Conservation (phyloP, 2,113 vertebrate genomes). For the Eudyptes chrysolophus region DNA sequence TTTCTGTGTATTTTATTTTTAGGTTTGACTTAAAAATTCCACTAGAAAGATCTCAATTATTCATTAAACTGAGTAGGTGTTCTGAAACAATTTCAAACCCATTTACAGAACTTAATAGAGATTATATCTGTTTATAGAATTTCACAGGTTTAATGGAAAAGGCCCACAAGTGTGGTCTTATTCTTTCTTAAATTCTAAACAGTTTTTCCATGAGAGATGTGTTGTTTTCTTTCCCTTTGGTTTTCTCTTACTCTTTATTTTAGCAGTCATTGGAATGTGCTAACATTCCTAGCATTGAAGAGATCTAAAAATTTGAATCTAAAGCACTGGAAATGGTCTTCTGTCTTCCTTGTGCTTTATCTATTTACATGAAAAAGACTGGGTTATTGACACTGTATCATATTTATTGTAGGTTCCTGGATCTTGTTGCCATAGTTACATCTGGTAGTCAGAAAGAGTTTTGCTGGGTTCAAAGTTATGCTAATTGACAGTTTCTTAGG, state of each 20-base stretch:
- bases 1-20: not conserved
- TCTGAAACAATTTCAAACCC: constrained; percentile 2
- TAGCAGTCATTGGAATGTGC: not conserved
- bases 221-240: not conserved
- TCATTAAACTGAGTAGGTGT: not conserved
- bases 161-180: not conserved
- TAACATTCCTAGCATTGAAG: not conserved
- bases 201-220: not conserved
- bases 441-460: constrained; percentile 54
- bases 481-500: constrained; percentile 66
- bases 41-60: not conserved
- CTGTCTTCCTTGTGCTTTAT: constrained; percentile 14
- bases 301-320: constrained; percentile 13
- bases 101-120: not conserved
- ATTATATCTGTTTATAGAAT: not conserved
- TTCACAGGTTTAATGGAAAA: not conserved
- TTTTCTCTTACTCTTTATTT: not conserved
- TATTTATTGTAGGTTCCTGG: constrained; percentile 68
- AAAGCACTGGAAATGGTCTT: constrained; percentile 10
- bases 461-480: constrained; percentile 67
- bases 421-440: constrained; percentile 71
- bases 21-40: not conserved
- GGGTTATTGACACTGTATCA: constrained; percentile 67
- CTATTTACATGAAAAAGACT: constrained; percentile 67
- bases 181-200: not conserved